Evolutionary conservation across 2,888 invertebrate genomes (phyloP).

Genomic region (Oscheius onirici): DNA sequence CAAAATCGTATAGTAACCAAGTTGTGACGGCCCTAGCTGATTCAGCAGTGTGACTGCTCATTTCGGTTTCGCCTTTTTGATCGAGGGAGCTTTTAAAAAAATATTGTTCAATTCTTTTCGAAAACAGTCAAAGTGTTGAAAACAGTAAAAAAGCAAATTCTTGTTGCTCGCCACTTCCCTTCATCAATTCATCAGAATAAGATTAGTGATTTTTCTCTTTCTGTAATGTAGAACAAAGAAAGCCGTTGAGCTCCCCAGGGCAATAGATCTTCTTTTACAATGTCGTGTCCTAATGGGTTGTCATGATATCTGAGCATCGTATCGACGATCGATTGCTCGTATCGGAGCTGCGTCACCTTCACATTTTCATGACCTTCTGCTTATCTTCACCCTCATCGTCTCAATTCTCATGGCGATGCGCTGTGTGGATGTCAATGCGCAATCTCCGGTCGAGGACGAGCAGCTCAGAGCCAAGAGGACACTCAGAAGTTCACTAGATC

Average conservation of each 20-base stretch:
- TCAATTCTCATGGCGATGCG: constrained; percentile 28
- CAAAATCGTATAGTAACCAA: not conserved
- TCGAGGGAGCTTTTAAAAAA: no score
- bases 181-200: no score
- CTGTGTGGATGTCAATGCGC: constrained; percentile 16
- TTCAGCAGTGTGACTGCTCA: no score
- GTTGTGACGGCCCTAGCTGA: no score
- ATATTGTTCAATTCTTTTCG: no score
- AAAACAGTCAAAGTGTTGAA: no score
- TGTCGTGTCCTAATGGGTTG: not conserved
- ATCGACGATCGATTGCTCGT: constrained; percentile 29
- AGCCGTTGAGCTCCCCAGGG: no score
- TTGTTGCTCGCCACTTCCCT: no score
- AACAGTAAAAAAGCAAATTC: no score
- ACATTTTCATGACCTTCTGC: constrained; percentile 31
- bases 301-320: constrained; percentile 23
- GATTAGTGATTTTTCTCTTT: no score
- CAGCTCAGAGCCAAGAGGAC: constrained; percentile 11
- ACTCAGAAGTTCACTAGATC: not conserved
- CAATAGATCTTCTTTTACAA: no score
- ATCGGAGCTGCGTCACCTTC: constrained; percentile 25
- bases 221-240: no score
- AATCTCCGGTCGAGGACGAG: constrained; percentile 28
- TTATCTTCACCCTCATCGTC: constrained; percentile 29
- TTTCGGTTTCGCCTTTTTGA: not conserved